Conservation (phyloP, 1,140 invertebrate species). For the Apis cerana region DNA sequence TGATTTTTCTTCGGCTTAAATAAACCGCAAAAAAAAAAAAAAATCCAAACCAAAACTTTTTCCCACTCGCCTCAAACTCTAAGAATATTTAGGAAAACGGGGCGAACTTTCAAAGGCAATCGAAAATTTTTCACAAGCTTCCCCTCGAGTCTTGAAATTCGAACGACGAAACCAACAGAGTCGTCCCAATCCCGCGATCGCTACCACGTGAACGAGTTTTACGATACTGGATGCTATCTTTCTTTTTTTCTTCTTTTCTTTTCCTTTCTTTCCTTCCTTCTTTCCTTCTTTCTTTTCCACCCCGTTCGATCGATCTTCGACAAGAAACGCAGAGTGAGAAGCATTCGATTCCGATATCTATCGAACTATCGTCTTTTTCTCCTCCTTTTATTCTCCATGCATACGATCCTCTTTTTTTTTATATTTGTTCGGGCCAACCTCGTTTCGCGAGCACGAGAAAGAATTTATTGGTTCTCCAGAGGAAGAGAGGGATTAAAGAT, state of each 20-base stretch:
- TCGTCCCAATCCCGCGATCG: not conserved
- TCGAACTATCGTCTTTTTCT: constrained; percentile 30
- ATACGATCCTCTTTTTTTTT: not conserved
- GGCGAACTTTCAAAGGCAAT: not conserved
- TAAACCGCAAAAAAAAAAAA: not conserved
- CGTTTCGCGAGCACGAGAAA: not conserved
- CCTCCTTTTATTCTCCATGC: not conserved
- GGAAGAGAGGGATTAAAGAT: not conserved
- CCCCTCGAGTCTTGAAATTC: not conserved
- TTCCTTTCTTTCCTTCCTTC: not conserved
- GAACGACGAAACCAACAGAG: not conserved
- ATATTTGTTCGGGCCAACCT: not conserved
- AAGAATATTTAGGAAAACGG: not conserved
- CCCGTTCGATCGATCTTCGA: constrained; percentile 22
- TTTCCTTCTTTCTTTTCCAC: too few relatives aligned
- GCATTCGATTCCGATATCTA: constrained; percentile 47
- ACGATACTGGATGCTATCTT: not conserved
- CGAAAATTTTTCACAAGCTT: not conserved
- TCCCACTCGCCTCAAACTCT: too few relatives aligned
- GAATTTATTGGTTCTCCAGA: constrained; percentile 1
- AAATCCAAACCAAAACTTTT: not conserved
- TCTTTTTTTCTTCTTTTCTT: not conserved
- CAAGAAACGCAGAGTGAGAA: constrained; percentile 25
- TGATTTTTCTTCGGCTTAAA: not conserved
- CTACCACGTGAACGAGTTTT: constrained; percentile 2